Conservation (phyloP, 2,888 invertebrate genomes). For the Phengaris arion region DNA sequence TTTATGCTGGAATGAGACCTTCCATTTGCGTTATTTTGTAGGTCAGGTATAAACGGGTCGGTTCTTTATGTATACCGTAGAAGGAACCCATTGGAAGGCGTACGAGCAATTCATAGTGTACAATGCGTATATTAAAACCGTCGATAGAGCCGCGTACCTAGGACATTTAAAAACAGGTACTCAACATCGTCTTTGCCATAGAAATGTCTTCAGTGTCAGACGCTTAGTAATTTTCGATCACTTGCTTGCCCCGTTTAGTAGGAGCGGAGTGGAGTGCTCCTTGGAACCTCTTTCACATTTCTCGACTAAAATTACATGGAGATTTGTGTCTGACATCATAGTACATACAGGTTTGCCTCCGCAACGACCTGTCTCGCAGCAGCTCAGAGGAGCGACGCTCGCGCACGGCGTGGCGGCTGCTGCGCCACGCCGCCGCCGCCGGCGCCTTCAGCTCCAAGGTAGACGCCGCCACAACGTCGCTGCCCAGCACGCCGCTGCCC, state of each 20-base stretch:
- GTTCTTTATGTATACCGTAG: background rate
- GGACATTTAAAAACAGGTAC: too few relatives aligned
- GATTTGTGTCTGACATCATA: background rate
- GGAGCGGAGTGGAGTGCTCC: too few relatives aligned
- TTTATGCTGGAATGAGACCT: background rate
- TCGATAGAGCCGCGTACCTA: background rate
- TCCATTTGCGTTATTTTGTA: background rate
- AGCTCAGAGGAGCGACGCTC: slow-evolving; percentile 53
- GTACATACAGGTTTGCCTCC: slow-evolving; percentile 53
- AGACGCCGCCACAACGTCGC: slow-evolving; percentile 42
- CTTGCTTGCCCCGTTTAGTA: too few relatives aligned
- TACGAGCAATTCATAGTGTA: slow-evolving; percentile 13
- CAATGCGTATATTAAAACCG: background rate
- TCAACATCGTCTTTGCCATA: too few relatives aligned
- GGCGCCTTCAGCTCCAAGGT: slow-evolving; percentile 55
- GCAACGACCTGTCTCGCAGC: slow-evolving; percentile 60
- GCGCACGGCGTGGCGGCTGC: slow-evolving; percentile 56
- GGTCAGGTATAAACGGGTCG: background rate
- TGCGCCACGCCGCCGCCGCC: slow-evolving; percentile 58
- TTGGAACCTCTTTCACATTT: too few relatives aligned
- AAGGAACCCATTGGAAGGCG: background rate
- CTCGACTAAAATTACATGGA: too few relatives aligned
- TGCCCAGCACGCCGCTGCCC: slow-evolving; percentile 61
- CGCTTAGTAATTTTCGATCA: too few relatives aligned
- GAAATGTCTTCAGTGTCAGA: too few relatives aligned